Evolutionary conservation across 2,797 vertebrate genomes (phyloP).

Genomic region (Nothura maculosa): DNA sequence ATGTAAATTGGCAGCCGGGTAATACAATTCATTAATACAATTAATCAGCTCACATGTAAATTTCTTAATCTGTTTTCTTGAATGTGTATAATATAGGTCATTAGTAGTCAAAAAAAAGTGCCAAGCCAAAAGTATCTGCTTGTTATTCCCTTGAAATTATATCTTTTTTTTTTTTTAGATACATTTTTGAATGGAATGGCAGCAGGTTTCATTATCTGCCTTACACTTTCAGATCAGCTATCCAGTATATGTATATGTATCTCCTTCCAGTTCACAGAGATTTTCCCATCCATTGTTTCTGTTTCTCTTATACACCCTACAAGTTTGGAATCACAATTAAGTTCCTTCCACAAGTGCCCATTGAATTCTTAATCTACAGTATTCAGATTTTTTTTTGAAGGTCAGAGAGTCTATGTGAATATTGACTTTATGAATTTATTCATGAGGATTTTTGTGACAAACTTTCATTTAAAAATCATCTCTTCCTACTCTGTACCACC

Average conservation of each 20-base stretch:
- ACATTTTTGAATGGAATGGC: neutral
- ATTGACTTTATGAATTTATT: slow-evolving; percentile 4
- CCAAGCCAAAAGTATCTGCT: neutral
- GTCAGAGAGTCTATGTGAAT: neutral
- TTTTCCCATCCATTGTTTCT: neutral
- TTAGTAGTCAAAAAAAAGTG: neutral
- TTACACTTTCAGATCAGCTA: neutral
- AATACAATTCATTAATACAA: too few species aligned
- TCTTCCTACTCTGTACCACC: neutral
- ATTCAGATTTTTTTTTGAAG: neutral
- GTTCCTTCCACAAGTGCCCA: neutral
- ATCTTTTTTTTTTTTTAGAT: neutral
- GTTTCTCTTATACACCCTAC: neutral
- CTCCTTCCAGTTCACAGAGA: neutral
- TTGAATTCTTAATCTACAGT: neutral
- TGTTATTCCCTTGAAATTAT: neutral
- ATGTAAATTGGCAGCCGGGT: too few species aligned
- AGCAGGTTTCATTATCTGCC: neutral
- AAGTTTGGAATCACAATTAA: neutral
- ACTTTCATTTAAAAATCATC: neutral
- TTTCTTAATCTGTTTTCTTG: neutral
- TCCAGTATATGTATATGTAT: neutral
- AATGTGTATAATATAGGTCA: neutral
- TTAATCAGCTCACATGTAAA: neutral
- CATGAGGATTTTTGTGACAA: neutral